Evolutionary conservation across 2,888 invertebrate genomes (phyloP), one percentile per base, ranked within the genome.

Genomic region (Cheiracanthium punctorium): DNA sequence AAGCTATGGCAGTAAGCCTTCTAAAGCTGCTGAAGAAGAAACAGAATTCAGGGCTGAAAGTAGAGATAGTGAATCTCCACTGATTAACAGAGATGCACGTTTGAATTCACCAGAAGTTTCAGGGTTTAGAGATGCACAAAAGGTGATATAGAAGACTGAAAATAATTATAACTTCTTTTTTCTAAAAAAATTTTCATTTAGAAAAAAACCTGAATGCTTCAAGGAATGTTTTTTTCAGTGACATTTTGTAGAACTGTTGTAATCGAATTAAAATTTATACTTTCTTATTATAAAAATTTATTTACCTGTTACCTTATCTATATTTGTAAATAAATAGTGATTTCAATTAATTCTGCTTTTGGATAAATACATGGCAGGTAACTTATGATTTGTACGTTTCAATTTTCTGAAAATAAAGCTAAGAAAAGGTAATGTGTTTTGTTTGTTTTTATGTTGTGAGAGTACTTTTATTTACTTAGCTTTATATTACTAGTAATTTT

Each of bases 61-160:
- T 14, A 64, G 84, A 28, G 48, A 85, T 30, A 80, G 73, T 20
- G 84, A 85, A 29, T 85, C 84, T 20, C 79, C 84, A 8, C 43
- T 85, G 29, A 72, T 85, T 14, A 85, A 85, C 48, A 71, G 77
- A 37, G 84, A 85, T 79, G 84, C 84, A 43, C 29, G 71, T 32
- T 64, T 73, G 29, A 48, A 65, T 17, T 74, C 84, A 28, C 70
- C 84, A 52, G 70, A 70, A 37, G 72, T 79, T 74, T 41, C 69
- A 28, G 43, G 58, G 43, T 65, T 43, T n/a, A 67, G 32, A 70
- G 80, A 73, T 52, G 85, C 75, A 20, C 80, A 86, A 86, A 86
- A 86, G 85, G 85, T 86, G 85, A 86, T 80, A 74, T 86, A 75
- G 75, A 67, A 74, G 33, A 70, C 58, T 75, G 28, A 20, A 73